Conservation (phyloP, 30 jellyfish, hydroid and myxozoan genomes). For the Chrysaora quinquecirrha region DNA sequence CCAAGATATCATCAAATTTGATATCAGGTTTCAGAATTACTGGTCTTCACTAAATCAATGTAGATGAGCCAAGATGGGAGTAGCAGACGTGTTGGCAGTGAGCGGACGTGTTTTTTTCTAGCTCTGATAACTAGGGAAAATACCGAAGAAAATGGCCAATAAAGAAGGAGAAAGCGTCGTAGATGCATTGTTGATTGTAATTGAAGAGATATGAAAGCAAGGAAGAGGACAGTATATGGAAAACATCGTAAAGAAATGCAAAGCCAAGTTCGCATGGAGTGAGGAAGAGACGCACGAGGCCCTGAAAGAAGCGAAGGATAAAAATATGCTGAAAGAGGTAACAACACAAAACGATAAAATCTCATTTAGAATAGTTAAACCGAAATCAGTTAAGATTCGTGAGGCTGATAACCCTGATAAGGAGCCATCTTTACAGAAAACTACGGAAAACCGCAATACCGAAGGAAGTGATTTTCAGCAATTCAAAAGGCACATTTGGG, state of each 20-base stretch:
- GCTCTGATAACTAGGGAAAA: background rate
- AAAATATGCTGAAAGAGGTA: slow-evolving; percentile 5
- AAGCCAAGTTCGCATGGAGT: slow-evolving; percentile 14
- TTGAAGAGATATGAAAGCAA: background rate
- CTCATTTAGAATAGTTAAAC: background rate
- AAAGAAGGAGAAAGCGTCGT: background rate
- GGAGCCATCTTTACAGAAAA: background rate
- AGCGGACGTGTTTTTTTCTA: background rate
- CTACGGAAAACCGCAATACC: background rate
- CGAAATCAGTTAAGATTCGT: background rate
- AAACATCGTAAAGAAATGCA: slow-evolving; percentile 11
- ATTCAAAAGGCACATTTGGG: background rate
- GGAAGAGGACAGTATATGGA: background rate
- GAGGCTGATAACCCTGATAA: background rate
- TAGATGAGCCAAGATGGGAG: no score
- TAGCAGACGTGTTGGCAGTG: background rate
- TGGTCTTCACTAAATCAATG: no score
- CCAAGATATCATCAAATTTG: no score
- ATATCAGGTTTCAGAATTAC: no score
- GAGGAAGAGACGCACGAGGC: slow-evolving; percentile 11
- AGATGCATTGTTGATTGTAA: background rate
- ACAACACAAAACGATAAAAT: background rate
- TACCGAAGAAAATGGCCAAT: background rate
- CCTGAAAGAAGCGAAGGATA: slow-evolving; percentile 12
- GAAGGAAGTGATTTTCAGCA: background rate